phyloP scores from a whole-genome alignment of 1,140 invertebrate species.

The Ceratitis capitata region DNA sequence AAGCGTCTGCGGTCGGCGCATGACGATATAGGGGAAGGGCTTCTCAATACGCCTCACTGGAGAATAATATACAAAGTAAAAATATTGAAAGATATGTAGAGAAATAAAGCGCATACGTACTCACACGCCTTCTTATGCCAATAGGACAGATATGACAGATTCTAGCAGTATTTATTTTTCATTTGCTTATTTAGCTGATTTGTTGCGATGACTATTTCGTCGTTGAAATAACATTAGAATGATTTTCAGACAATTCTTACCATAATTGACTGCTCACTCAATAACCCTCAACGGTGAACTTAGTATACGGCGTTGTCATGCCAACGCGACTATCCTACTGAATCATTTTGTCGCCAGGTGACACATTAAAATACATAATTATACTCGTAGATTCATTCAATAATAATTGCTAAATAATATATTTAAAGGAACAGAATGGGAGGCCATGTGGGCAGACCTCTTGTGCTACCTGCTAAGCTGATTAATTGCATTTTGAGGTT shows the following conservation, averaged over 20 bases:
- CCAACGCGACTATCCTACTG: not conserved
- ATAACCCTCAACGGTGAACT: not conserved
- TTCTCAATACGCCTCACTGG: not conserved
- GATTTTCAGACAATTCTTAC: not conserved
- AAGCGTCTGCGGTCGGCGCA: not conserved
- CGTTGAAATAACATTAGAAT: not conserved
- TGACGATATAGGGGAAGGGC: not conserved
- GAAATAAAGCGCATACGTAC: not conserved
- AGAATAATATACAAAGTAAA: not conserved
- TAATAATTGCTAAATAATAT: not conserved
- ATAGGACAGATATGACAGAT: not conserved
- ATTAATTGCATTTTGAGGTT: conserved; percentile 3
- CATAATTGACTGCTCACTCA: not conserved
- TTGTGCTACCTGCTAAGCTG: not conserved
- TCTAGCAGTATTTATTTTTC: not conserved
- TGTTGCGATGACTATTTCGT: not conserved
- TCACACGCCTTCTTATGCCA: not conserved
- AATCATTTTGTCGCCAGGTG: not conserved
- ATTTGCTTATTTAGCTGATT: not conserved
- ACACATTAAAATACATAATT: not conserved
- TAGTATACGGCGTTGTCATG: not conserved
- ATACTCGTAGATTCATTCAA: not conserved
- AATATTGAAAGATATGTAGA: not conserved
- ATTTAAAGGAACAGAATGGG: not conserved
- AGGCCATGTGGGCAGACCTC: too few relatives aligned